Base-by-base conservation (phyloP, 2,797 vertebrate genomes). In the Anolis apletophallus region DNA sequence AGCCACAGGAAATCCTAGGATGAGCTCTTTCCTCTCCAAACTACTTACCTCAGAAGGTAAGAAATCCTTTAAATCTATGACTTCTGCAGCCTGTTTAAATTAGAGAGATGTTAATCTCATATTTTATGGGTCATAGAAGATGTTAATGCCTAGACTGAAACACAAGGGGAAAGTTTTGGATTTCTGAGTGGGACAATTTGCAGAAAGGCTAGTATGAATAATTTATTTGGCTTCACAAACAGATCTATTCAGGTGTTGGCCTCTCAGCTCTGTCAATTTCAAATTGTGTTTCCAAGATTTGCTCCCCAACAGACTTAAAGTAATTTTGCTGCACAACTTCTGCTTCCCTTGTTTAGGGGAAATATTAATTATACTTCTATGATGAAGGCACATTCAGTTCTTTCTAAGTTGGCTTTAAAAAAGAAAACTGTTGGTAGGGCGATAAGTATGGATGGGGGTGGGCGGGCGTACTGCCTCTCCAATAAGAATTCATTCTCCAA, bases 1-100 rank as follows among this genome's bases (percentile, higher is more conserved):
- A 95, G 94, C 93, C 90, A 73, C 92, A 95, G 95, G 94, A 95
- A 95, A 94, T 95, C 95, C 93, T 91, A 81, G 86, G 91, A 95
- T 95, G 94, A 95, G 87, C 89, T 61, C 52, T 93, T 95, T 95
- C 95, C 94, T 94, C 90, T 93, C 86, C 0, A 0, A 91, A 85
- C 90, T 86, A 79, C 87, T 91, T 88, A 87, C 92, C 89, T 90
- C 84, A 80, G 89, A 67, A 69, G 84, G 88, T 88, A 85, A 50
- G 78, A 90, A 94, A 92, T 89, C 57, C 90, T 91, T 75, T 94
- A 87, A 93, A 90, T 89, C 85, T 83, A 71, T 91, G 26, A 71
- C 89, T 94, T 93, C 84, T 90, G 19, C 93, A 94, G 90, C 75
- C 89, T 94, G 94, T 95, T 94, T 92, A 88, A 84, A 94, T 95